phyloP scores from a whole-genome alignment of 2,888 invertebrate species.

The Craniophora ligustri region DNA sequence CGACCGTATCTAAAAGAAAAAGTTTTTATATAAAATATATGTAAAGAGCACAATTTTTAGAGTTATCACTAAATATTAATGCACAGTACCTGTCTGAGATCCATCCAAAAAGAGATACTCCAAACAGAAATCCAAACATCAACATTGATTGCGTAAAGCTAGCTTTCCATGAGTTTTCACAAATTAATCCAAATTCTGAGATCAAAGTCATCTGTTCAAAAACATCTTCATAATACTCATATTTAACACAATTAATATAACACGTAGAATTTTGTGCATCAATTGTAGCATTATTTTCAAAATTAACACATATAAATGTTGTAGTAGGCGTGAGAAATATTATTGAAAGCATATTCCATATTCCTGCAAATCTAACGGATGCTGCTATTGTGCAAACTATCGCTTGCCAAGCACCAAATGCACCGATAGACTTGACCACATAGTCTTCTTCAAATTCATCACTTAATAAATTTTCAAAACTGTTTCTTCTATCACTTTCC shows the following conservation, averaged over 20 bases:
- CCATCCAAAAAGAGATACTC: conserved; percentile 72
- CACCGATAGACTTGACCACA: conserved; percentile 67
- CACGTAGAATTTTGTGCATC: conserved; percentile 60
- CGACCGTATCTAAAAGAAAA: conserved; percentile 67
- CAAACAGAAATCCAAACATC: conserved; percentile 70
- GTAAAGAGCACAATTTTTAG: no score
- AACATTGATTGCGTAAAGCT: conserved; percentile 68
- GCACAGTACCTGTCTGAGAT: conserved; percentile 67
- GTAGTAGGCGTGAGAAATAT: conserved; percentile 67
- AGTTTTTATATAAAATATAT: not conserved
- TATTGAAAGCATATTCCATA: conserved; percentile 69
- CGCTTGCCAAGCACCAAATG: conserved; percentile 71
- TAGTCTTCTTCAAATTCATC: conserved; percentile 63
- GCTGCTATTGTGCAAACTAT: conserved; percentile 57
- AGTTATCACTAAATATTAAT: not conserved
- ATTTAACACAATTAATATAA: conserved; percentile 65
- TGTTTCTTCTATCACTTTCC: conserved; percentile 40
- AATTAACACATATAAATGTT: conserved; percentile 62
- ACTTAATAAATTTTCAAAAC: conserved; percentile 37
- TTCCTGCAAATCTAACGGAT: conserved; percentile 60
- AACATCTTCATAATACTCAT: conserved; percentile 60
- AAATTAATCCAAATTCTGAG: conserved; percentile 69
- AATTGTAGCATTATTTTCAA: conserved; percentile 44
- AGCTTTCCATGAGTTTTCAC: conserved; percentile 67
- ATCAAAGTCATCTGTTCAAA: conserved; percentile 67